Percentiles rank a stretch among this genome's conserved stretches.
These are phyloP conservation scores for Rhegmatorhina hoffmannsi DNA, from an alignment of 2,113 vertebrate species.

Conservation along the genomic window DNA sequence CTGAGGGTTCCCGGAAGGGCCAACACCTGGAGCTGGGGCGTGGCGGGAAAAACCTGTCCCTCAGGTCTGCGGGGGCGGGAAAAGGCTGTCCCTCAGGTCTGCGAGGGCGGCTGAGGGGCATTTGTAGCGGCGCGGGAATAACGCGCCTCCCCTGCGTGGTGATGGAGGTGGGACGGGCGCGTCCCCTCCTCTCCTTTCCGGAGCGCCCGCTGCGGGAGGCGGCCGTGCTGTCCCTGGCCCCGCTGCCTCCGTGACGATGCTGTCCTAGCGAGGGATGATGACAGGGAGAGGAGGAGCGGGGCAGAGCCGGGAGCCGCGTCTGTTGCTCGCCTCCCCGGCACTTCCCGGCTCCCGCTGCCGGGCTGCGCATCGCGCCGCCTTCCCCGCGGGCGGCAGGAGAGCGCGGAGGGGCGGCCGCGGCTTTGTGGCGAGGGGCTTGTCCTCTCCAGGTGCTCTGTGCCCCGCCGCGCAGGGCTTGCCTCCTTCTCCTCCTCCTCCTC, in stretches of 20 bases:
- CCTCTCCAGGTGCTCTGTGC: background rate
- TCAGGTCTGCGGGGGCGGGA: too few species aligned
- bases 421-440: background rate
- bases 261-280: constrained; percentile 64
- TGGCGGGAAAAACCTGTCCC: too few species aligned
- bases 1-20: too few species aligned
- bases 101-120: background rate
- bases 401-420: background rate
- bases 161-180: background rate
- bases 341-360: background rate
- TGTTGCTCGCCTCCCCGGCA: background rate
- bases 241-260: background rate
- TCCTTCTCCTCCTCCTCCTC: background rate
- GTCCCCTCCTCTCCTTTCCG: background rate
- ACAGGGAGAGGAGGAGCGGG: constrained; percentile 27
- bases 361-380: background rate
- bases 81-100: background rate
- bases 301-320: constrained; percentile 6
- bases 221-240: background rate
- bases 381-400: background rate
- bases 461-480: background rate
- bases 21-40: too few species aligned
- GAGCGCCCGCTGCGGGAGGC: background rate
- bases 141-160: background rate
- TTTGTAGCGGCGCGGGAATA: background rate